Percentiles rank a stretch among this genome's conserved stretches.
Conservation (phyloP, 2,888 invertebrate species). For the Limnephilus lunatus region DNA sequence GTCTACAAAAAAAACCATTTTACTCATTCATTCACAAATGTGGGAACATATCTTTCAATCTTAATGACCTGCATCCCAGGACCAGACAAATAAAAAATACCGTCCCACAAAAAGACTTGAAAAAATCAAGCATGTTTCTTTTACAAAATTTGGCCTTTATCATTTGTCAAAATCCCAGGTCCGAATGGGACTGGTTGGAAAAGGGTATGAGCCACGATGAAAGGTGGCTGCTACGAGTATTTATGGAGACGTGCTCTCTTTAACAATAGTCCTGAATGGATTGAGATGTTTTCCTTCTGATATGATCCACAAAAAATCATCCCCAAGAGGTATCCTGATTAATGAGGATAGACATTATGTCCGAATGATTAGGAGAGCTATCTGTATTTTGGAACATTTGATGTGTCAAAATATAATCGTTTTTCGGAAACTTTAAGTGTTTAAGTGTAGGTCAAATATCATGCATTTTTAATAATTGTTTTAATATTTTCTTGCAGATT, state of each 20-base stretch:
- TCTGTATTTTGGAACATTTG: neutral
- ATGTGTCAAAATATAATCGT: slow-evolving; percentile 19
- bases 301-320: slow-evolving; percentile 44
- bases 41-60: slow-evolving; percentile 38
- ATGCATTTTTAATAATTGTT: neutral
- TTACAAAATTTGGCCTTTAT: slow-evolving; percentile 44
- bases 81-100: neutral
- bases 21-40: slow-evolving; percentile 40
- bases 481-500: neutral
- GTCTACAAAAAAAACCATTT: slow-evolving; percentile 1
- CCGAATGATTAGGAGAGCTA: neutral
- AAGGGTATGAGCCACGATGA: slow-evolving; percentile 25
- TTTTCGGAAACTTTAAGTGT: neutral
- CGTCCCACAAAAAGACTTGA: neutral
- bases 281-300: slow-evolving; percentile 45
- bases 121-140: slow-evolving; percentile 33
- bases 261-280: slow-evolving; percentile 51
- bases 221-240: slow-evolving; percentile 22
- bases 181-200: neutral
- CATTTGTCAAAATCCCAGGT: slow-evolving; percentile 45
- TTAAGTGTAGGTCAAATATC: neutral
- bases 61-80: slow-evolving; percentile 35
- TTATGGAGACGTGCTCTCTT: slow-evolving; percentile 41
- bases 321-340: slow-evolving; percentile 50
- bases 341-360: slow-evolving; percentile 32